phyloP scores from a whole-genome alignment of 2,888 invertebrate species.

The Lycophotia porphyrea region DNA sequence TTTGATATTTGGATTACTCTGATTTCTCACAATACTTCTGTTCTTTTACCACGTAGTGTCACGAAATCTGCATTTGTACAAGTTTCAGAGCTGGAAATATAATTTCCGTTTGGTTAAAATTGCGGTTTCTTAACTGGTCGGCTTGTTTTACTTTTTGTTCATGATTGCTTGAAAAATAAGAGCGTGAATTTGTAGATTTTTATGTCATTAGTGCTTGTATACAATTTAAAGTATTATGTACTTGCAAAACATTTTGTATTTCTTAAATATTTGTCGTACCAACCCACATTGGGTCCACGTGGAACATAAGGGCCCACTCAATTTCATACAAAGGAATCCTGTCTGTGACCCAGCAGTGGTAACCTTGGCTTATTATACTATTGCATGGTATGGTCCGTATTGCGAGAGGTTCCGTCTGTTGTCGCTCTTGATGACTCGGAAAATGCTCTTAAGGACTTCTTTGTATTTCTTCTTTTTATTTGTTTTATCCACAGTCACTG shows the following conservation, averaged over 20 bases:
- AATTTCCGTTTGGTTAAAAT: slow-evolving; percentile 65
- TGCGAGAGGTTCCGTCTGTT: not conserved
- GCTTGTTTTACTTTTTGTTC: slow-evolving; percentile 22
- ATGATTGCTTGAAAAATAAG: not conserved
- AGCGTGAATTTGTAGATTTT: slow-evolving; percentile 1
- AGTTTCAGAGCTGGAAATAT: slow-evolving; percentile 59
- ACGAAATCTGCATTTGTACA: slow-evolving; percentile 33
- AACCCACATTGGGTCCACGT: not conserved
- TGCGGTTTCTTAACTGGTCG: slow-evolving; percentile 22
- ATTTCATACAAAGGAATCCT: not conserved
- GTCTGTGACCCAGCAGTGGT: not conserved
- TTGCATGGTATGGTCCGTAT: not conserved
- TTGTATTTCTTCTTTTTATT: too few relatives aligned
- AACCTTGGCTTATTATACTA: not conserved
- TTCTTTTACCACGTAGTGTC: not conserved
- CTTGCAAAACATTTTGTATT: not conserved
- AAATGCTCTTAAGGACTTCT: not conserved
- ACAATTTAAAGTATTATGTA: not conserved
- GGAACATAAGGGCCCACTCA: not conserved
- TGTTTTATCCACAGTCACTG: not conserved
- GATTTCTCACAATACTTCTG: slow-evolving; percentile 20
- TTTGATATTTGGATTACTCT: too few relatives aligned
- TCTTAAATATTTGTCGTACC: not conserved
- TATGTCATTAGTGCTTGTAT: not conserved
- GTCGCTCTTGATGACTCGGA: not conserved